These are phyloP conservation scores for Girardinichthys multiradiatus DNA, from an alignment of 2,113 vertebrate species.

Conservation along the genomic window DNA sequence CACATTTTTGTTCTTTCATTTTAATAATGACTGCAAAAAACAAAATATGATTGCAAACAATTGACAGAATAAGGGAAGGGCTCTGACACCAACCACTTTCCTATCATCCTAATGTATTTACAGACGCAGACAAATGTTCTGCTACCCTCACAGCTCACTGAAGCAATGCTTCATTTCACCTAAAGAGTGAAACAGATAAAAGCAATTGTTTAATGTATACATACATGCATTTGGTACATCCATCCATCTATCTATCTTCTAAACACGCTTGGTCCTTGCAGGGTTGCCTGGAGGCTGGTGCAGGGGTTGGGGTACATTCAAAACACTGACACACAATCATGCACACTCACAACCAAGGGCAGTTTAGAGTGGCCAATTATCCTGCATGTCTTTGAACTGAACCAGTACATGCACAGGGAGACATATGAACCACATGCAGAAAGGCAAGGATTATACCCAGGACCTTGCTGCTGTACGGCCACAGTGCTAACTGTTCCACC, in stretches of 20 bases:
- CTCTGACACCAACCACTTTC: slow-evolving; percentile 33
- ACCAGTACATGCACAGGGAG: too few species aligned
- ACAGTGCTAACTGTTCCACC: neutral
- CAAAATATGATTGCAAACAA: neutral
- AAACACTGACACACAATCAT: too few species aligned
- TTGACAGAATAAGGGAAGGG: slow-evolving; percentile 17
- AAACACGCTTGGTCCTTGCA: neutral
- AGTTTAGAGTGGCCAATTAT: neutral
- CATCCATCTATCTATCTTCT: too few species aligned
- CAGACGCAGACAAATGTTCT: neutral
- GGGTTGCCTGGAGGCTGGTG: too few species aligned
- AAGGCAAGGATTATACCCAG: too few species aligned
- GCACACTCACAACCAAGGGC: too few species aligned
- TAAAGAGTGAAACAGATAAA: too few species aligned
- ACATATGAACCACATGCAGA: too few species aligned
- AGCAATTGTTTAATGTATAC: too few species aligned
- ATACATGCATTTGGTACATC: too few species aligned
- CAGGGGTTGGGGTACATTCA: too few species aligned
- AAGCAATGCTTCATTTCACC: neutral
- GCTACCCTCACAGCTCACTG: neutral
- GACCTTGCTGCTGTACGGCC: neutral
- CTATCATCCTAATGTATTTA: slow-evolving; percentile 8
- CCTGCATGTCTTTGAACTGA: neutral
- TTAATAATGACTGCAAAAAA: slow-evolving; percentile 4
- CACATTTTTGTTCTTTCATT: neutral